phyloP scores from a whole-genome alignment of 2,888 invertebrate genomes.

The Mactromeris polynyma region DNA sequence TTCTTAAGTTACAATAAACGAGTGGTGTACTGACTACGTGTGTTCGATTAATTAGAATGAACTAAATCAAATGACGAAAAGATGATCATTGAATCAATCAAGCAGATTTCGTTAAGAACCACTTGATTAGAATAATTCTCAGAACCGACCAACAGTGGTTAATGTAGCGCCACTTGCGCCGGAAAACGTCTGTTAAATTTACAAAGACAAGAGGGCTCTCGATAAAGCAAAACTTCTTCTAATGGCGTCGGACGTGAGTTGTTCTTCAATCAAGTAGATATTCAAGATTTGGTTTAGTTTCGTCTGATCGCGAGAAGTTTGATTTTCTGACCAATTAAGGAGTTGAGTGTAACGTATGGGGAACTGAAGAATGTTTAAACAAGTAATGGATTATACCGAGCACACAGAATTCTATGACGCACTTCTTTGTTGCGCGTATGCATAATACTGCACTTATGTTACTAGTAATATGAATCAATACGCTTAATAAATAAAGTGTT shows the following conservation, averaged over 20 bases:
- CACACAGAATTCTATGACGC: neutral
- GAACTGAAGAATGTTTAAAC: conserved; percentile 36
- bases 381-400: conserved; percentile 40
- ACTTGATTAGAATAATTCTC: conserved; percentile 26
- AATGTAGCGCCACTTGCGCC: conserved; percentile 20
- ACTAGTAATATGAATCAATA: neutral
- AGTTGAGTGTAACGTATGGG: conserved; percentile 24
- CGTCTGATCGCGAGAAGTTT: conserved; percentile 18
- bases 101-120: conserved; percentile 17
- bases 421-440: neutral
- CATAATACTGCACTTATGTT: neutral
- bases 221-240: conserved; percentile 5
- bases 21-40: neutral
- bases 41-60: neutral
- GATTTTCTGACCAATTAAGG: conserved; percentile 49
- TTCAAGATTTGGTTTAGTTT: conserved; percentile 17
- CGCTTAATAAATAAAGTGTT: neutral
- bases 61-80: conserved; percentile 8
- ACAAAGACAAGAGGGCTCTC: conserved; percentile 27
- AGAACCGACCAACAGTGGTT: conserved; percentile 10
- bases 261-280: conserved; percentile 12
- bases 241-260: conserved; percentile 16
- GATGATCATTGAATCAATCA: conserved; percentile 39
- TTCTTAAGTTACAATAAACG: neutral
- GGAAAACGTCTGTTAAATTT: conserved; percentile 39